These are phyloP conservation scores for Phengaris alcon DNA, from an alignment of 2,888 invertebrate species.

Conservation along the genomic window DNA sequence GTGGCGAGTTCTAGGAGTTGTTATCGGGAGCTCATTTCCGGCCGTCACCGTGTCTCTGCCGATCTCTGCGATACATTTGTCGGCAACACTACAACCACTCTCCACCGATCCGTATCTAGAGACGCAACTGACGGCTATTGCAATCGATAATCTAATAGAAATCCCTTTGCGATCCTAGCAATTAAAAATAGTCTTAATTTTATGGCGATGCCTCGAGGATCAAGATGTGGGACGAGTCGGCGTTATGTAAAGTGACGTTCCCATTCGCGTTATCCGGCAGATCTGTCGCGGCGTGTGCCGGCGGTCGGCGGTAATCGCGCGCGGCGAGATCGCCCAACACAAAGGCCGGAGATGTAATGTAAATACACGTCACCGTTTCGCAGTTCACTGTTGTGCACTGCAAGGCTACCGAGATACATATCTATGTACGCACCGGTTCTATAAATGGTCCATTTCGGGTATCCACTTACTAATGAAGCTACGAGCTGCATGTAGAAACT, in stretches of 20 bases:
- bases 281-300: constrained; percentile 70
- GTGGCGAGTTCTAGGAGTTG: constrained; percentile 67
- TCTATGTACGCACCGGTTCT: constrained; percentile 66
- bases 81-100: constrained; percentile 60
- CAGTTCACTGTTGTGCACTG: constrained; percentile 55
- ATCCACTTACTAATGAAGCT: constrained; percentile 77
- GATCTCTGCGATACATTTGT: constrained; percentile 77
- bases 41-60: constrained; percentile 67
- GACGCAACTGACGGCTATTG: constrained; percentile 64
- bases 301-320: constrained; percentile 55
- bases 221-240: constrained; percentile 58
- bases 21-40: constrained; percentile 76
- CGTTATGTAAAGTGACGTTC: constrained; percentile 74
- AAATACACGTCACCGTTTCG: constrained; percentile 65
- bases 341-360: constrained; percentile 77
- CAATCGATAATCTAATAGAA: constrained; percentile 66
- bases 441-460: constrained; percentile 76
- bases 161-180: constrained; percentile 50
- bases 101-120: constrained; percentile 52
- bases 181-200: constrained; percentile 41
- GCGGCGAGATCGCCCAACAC: constrained; percentile 70
- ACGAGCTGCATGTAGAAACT: constrained; percentile 63
- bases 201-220: constrained; percentile 35
- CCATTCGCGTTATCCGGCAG: constrained; percentile 73
- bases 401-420: constrained; percentile 71